These are phyloP conservation scores for Scomberomorus guttatus DNA, from an alignment of 2,797 vertebrate genomes.

Conservation along the genomic window DNA sequence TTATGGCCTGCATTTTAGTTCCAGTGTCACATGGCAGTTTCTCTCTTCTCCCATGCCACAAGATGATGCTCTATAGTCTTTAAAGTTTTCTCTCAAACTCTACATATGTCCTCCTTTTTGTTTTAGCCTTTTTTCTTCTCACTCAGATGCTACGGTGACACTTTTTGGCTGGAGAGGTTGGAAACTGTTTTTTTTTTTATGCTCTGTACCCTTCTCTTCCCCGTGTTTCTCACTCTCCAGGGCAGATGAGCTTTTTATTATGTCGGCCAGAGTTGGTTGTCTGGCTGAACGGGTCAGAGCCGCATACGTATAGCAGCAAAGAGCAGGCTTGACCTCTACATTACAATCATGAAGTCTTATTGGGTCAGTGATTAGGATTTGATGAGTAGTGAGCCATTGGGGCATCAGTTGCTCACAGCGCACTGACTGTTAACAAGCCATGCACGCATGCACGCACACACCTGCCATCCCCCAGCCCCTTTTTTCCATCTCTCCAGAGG, in stretches of 20 bases:
- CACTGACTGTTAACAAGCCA: slow-evolving; percentile 54
- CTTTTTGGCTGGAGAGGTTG: slow-evolving; percentile 3
- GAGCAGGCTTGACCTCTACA: slow-evolving; percentile 69
- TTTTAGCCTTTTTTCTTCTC: background rate
- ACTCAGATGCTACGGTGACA: background rate
- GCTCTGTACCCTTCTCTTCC: slow-evolving; percentile 15
- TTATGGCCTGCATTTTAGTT: too few relatives aligned
- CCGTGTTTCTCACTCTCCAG: slow-evolving; percentile 20
- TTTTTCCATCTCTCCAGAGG: slow-evolving; percentile 56
- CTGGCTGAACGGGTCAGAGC: slow-evolving; percentile 58
- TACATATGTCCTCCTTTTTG: background rate
- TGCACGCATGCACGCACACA: slow-evolving; percentile 21
- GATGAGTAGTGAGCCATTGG: slow-evolving; percentile 66
- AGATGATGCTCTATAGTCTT: background rate
- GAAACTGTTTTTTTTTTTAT: slow-evolving; percentile 24
- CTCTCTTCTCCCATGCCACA: background rate
- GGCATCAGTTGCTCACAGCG: slow-evolving; percentile 64
- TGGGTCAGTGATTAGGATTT: slow-evolving; percentile 75
- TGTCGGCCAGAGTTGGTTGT: slow-evolving; percentile 37
- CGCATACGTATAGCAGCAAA: slow-evolving; percentile 56
- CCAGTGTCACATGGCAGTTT: background rate
- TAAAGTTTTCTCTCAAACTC: background rate
- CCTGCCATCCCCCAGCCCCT: background rate
- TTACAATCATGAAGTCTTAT: slow-evolving; percentile 73
- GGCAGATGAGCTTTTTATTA: slow-evolving; percentile 56